Evolutionary conservation across 2,888 invertebrate species (phyloP), one percentile per base, ranked within the genome.

Genomic region (Chrysopilus asiliformis): DNA sequence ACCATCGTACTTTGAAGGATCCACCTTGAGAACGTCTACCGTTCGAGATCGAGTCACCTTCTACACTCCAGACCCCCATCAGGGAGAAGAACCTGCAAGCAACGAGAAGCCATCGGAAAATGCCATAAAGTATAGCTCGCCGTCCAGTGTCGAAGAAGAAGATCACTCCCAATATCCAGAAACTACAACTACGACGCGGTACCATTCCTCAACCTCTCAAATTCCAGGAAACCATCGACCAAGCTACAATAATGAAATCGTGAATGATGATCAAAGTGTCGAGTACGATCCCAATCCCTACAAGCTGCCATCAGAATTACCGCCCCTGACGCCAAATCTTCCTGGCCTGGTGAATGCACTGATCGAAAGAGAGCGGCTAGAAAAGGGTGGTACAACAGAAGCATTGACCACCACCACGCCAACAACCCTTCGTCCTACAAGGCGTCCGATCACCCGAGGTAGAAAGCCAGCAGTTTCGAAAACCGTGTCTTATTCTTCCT

Each of bases 291-390:
- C 61, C 0, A 61, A 68, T 29, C 70, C 72, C 0, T 71, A 69
- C 25, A 67, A 66, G 36, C 49, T 72, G 25, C 70, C 72, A 3
- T 66, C 68, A 1, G 68, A 73, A 44, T 52, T 74, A 14, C 71
- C 73, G 2, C 60, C 70, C 2, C 62, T 72, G 28, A 71, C 68
- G 12, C 68, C 72, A 0, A 70, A 71, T 44, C 58, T 75, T 18
- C 73, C 74, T 2, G 70, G 71, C 1, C 53, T 74, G 16, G 70
- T 76, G 0, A 75, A 75, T 48, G 70, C 72, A 19, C 56, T 77
- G 20, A 64, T 73, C 45, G 74, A 75, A 40, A 63, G 66, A 42
- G 53, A 57, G 18, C 52, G 52, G 32, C 38, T 51, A 25, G 50
- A 49, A 39, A 49, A 47, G 24, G 43, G 40, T 34, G 43, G 40